Evolutionary conservation across 2,888 invertebrate species (phyloP), one percentile per base, ranked within the genome.

Genomic region (Luperina testacea): DNA sequence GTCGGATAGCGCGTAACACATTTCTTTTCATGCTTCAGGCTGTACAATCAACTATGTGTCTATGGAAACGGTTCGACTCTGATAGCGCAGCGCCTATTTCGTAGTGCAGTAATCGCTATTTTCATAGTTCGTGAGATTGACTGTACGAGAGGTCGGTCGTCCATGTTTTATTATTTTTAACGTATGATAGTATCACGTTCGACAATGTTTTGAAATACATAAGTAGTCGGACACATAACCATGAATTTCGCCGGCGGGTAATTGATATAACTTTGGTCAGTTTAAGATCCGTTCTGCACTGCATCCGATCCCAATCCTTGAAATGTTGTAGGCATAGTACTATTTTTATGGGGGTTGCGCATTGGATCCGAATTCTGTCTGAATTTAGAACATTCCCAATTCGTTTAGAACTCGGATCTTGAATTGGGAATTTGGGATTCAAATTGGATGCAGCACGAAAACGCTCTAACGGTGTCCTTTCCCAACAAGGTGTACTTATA

Each of bases 1-100:
- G 42, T 74, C 51, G 20, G 27, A 27, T 51, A 74, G 38, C 42
- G 20, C 51, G n/a, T 73, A 51, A 42, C 73, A 74, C 74, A 74
- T 74, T 73, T 74, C 74, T 53, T 74, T 74, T 6, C 27, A 53
- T 42, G 27, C 20, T 53, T 53, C 24, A 53, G 42, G 11, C 27
- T 51, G 71, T 32, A 45, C 42, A 42, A 42, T 1, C 42, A 42
- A 42, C 9, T 32, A 1, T 32, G 32, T 20, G 38, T 38, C 2
- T 20, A 20, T 38, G 38, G 3, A 42, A 38, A 51, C n/a, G 20
- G 17, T 38, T 38, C 20, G 72, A 72, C 13, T 48, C 27, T 72
- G 7, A 72, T 11, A 74, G 13, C 32, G 69, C 24, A 32, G 32
- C 72, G 72, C n/a, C 70, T 24, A 32, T 72, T 72, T 45, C 27